These are phyloP conservation scores for Morus bassanus DNA, from an alignment of 2,797 vertebrate genomes.

Conservation along the genomic window DNA sequence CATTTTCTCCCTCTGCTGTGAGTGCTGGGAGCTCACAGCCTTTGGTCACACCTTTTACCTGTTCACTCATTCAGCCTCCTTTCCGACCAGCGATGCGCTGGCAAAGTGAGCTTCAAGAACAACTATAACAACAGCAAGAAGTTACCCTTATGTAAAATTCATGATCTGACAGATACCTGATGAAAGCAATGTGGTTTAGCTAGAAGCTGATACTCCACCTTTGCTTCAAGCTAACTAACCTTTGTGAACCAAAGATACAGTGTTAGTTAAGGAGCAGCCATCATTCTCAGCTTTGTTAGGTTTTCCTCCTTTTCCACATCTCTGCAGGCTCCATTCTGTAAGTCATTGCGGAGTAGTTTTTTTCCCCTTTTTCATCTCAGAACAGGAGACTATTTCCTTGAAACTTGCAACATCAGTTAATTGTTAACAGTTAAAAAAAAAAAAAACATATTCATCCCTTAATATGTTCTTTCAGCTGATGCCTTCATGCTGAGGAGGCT, in stretches of 20 bases:
- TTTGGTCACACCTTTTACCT: neutral
- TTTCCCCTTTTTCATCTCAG: neutral
- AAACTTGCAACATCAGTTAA: conserved; percentile 72
- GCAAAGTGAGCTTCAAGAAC: neutral
- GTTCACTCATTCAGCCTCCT: neutral
- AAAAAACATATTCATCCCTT: neutral
- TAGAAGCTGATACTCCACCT: neutral
- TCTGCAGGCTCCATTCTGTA: neutral
- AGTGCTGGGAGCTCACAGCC: neutral
- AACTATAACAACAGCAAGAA: neutral
- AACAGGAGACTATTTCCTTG: conserved; percentile 32
- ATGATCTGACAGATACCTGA: neutral
- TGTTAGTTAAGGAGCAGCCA: neutral
- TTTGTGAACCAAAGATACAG: neutral
- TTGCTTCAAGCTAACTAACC: neutral
- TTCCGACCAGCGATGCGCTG: fast-evolving
- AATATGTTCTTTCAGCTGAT: conserved; percentile 38
- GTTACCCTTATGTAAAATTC: neutral
- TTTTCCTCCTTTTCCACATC: neutral
- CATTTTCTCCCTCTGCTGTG: neutral
- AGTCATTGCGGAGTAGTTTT: neutral
- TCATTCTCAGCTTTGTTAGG: neutral
- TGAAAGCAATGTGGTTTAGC: neutral
- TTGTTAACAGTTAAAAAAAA: conserved; percentile 51
- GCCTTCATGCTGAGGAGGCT: conserved; percentile 24